Conservation (phyloP, 1,140 invertebrate genomes). For the Cryptotermes secundus region DNA sequence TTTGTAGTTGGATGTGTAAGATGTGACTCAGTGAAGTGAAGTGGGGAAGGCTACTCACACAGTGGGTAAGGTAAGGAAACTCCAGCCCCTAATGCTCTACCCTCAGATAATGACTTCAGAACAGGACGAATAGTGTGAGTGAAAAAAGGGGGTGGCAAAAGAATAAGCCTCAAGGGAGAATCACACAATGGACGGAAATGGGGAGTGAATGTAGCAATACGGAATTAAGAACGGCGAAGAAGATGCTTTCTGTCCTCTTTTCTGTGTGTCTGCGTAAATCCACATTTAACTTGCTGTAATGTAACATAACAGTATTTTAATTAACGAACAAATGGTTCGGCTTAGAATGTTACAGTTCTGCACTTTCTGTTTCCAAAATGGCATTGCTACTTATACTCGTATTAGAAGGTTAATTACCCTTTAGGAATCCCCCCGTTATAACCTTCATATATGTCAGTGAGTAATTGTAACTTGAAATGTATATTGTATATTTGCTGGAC, state of each 20-base stretch:
- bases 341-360: too few relatives aligned
- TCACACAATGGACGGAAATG: slow-evolving; percentile 19
- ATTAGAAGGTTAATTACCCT: too few relatives aligned
- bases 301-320: too few relatives aligned
- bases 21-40: neutral
- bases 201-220: slow-evolving; percentile 4
- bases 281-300: neutral
- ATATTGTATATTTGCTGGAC: too few relatives aligned
- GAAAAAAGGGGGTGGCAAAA: neutral
- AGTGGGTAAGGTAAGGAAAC: neutral
- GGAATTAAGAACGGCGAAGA: neutral
- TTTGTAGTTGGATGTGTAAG: neutral
- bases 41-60: neutral
- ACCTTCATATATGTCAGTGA: too few relatives aligned
- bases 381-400: too few relatives aligned
- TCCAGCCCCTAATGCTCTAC: slow-evolving; percentile 14
- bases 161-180: slow-evolving; percentile 11
- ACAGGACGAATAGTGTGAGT: neutral
- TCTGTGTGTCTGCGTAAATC: neutral
- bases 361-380: too few relatives aligned
- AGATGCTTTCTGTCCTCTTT: neutral
- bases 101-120: slow-evolving; percentile 16
- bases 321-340: too few relatives aligned
- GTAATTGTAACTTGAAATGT: too few relatives aligned
- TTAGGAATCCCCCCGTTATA: too few relatives aligned